phyloP scores from a whole-genome alignment of 1,140 invertebrate species.

The Hycleus cichorii region DNA sequence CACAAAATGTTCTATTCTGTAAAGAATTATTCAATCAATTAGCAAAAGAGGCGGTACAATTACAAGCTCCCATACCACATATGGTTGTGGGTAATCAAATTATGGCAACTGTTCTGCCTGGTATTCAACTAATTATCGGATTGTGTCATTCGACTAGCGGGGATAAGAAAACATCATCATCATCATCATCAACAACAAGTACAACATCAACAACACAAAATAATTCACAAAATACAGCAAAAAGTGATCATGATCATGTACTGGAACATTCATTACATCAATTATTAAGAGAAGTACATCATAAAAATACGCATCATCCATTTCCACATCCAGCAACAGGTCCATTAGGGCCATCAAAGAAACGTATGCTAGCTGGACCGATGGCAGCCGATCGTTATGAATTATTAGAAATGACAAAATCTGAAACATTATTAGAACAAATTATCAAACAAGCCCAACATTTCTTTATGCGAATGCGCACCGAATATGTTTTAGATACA shows the following conservation, averaged over 20 bases:
- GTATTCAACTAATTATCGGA: conserved; percentile 79
- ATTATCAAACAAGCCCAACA: conserved; percentile 95
- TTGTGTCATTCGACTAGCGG: conserved; percentile 67
- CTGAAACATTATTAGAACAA: conserved; percentile 86
- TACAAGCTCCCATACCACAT: conserved; percentile 88
- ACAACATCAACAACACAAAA: conserved; percentile 43
- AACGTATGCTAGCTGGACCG: conserved; percentile 82
- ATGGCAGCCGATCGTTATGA: conserved; percentile 80
- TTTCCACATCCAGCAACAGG: conserved; percentile 91
- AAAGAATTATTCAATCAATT: conserved; percentile 94
- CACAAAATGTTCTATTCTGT: conserved; percentile 95
- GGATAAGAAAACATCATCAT: conserved; percentile 47
- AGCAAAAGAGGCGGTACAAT: conserved; percentile 87
- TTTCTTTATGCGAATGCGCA: conserved; percentile 82
- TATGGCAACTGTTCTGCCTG: conserved; percentile 88
- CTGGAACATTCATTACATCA: conserved; percentile 94
- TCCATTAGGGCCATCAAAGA: conserved; percentile 82
- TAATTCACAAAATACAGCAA: conserved; percentile 36
- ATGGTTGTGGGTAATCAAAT: conserved; percentile 97
- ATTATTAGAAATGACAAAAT: conserved; percentile 80
- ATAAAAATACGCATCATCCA: conserved; percentile 86
- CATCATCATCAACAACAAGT: conserved; percentile 57
- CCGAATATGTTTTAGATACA: conserved; percentile 89
- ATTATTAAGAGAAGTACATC: conserved; percentile 82
- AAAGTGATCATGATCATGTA: conserved; percentile 89